Evolutionary conservation across 2,797 vertebrate genomes (phyloP), one percentile per base, ranked within the genome.

Genomic region (Squalus acanthias): DNA sequence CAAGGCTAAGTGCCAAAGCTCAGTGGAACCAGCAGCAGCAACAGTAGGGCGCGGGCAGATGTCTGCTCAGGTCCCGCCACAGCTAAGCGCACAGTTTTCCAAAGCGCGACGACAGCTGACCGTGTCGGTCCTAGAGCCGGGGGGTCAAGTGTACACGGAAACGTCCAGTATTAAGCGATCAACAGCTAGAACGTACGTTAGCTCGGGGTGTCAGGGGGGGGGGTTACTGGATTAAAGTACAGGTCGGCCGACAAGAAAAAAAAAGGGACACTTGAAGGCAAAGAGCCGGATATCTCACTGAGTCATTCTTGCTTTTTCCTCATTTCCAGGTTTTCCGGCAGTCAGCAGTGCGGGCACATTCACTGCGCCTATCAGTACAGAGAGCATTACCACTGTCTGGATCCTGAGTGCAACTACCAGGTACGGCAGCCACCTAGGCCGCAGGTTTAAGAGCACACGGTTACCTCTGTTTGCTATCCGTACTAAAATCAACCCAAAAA

Each of bases 341-440:
- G 99, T 97, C 99, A 99, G 97, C 99, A 99, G 98, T 99, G 99
- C 96, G 99, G 99, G 96, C 99, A 99, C 2, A 99, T 99, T 97
- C 99, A 99, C 98, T 99, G 99, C 97, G 99, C 99, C 0, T 99
- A 99, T 98, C 99, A 99, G 98, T 99, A 99, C 97, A 98, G 99
- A 74, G 99, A 99, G 96, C 99, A 99, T 97, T 99, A 99, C 97
- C 99, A 99, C 98, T 99, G 99, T 98, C 99, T 99, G 97, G 99
- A 99, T 98, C 99, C 99, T 0, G 99, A 99, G 98, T 99, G 99
- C 98, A 99, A 99, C 98, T 99, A 99, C 98, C 99, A 99, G 99
- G 99, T 99, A 98, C 97, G 97, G 63, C 17, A 10, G 50, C 33
- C 95, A 92, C 53, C 46, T 50, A 89, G 50, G 67, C 69, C 89